phyloP scores from a whole-genome alignment of 2,797 vertebrate genomes.

The Dendrocincla tyrannina region DNA sequence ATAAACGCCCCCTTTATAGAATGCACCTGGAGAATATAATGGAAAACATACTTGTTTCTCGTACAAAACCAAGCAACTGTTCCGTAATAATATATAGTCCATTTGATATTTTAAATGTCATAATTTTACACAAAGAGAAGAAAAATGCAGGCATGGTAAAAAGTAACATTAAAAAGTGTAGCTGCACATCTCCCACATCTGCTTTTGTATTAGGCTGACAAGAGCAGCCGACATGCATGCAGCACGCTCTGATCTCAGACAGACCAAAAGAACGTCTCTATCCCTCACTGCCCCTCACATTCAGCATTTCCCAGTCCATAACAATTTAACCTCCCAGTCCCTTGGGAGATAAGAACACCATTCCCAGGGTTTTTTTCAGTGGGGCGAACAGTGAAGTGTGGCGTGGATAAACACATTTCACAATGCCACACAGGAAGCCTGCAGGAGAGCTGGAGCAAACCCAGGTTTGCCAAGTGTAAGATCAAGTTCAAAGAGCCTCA shows the following conservation, averaged over 20 bases:
- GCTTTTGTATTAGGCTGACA: not conserved
- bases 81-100: conserved; percentile 28
- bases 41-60: conserved; percentile 50
- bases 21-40: conserved; percentile 64
- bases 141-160: not conserved
- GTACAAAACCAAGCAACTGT: not conserved
- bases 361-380: accelerated
- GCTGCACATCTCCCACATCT: conserved; percentile 20
- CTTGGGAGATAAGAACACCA: not conserved
- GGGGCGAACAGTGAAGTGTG: not conserved
- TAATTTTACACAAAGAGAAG: conserved; percentile 53
- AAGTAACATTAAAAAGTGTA: not conserved
- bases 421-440: not conserved
- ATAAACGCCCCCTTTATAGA: conserved; percentile 69
- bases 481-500: not conserved
- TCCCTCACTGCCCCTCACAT: not conserved
- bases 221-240: not conserved
- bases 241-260: not conserved
- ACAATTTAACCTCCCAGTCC: not conserved
- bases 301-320: not conserved
- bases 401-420: not conserved
- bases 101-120: conserved; percentile 58
- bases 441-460: not conserved
- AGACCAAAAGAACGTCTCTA: not conserved
- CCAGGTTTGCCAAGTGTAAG: not conserved